Base-by-base conservation (phyloP, 2,797 vertebrate genomes). In the Eulemur coronatus region DNA sequence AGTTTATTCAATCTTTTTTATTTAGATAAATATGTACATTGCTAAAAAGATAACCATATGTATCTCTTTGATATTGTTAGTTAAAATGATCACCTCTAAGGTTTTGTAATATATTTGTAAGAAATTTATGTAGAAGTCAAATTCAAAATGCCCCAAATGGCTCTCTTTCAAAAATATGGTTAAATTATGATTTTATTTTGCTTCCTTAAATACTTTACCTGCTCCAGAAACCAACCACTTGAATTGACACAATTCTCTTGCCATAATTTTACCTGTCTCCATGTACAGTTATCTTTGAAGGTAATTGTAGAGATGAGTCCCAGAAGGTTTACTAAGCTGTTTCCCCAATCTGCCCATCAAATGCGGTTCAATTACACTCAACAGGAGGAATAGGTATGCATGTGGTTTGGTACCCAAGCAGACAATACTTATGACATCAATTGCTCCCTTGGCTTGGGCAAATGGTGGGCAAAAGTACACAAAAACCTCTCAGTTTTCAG, bases 301-400 rank as follows among this genome's bases (percentile, higher is more conserved):
- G 96, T 93, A 97, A 95, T 84, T 94, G 73, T 65, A 86, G 33
- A 87, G 35, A 95, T 81, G 59, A 84, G 72, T 52, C 82, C 73
- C 89, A 41, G 52, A 89, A 94, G 89, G 59, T 22, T 89, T 69
- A 61, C 22, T 76, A 69, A 96, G 50, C 41, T 89, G 33, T 89
- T 89, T 87, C 35, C 33, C 17, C 57, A 92, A 67, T 96, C 87
- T 97, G 43, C 61, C 87, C 57, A 88, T 85, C 92, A 92, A 96
- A 97, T 95, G 84, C 95, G 55, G 43, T 96, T 95, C 80, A 95
- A 15, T 97, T 90, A 94, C 22, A 84, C 79, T 93, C 79, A 87
- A 94, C 75, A 94, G 55, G 78, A 94, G 33, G 33, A 96, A 87
- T 14, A 69, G 30, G 28, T 73, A 35, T 63, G 17, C 82, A 10